Evolutionary conservation across 2,888 invertebrate genomes (phyloP).

Genomic region (Phasia obesa): DNA sequence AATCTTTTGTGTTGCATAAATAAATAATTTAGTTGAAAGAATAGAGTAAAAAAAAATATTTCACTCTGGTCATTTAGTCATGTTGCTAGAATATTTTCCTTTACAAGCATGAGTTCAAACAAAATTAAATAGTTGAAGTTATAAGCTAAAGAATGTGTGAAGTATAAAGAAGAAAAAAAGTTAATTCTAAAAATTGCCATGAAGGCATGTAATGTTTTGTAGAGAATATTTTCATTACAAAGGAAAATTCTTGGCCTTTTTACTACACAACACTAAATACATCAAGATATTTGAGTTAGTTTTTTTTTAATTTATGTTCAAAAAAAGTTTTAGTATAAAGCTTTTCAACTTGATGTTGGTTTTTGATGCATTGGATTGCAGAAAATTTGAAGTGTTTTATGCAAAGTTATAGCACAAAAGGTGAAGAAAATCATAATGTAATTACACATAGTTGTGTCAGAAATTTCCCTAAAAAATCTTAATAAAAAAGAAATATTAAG

Average conservation of each 20-base stretch:
- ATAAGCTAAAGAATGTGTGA: slow-evolving; percentile 37
- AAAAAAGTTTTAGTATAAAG: slow-evolving; percentile 8
- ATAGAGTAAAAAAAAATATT: neutral
- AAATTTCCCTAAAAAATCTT: neutral
- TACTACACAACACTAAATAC: slow-evolving; percentile 18
- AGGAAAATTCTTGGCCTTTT: slow-evolving; percentile 35
- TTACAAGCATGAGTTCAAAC: slow-evolving; percentile 21
- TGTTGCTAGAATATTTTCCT: slow-evolving; percentile 21
- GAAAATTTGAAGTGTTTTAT: neutral
- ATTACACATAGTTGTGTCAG: neutral
- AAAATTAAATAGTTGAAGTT: slow-evolving; percentile 55
- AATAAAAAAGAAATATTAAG: neutral
- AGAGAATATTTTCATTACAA: slow-evolving; percentile 45
- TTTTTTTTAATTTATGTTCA: neutral
- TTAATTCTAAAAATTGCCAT: slow-evolving; percentile 18
- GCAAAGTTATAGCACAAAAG: neutral
- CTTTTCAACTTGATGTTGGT: slow-evolving; percentile 10
- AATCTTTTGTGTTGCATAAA: slow-evolving; percentile 29
- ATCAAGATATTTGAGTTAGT: slow-evolving; percentile 23
- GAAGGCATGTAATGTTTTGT: slow-evolving; percentile 45
- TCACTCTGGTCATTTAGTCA: slow-evolving; percentile 23
- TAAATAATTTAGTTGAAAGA: slow-evolving; percentile 7
- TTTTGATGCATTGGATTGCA: neutral
- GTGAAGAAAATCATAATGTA: neutral
- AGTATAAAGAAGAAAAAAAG: neutral